Base-by-base conservation (phyloP, 2,888 invertebrate species). In the Desoria tigrina region DNA sequence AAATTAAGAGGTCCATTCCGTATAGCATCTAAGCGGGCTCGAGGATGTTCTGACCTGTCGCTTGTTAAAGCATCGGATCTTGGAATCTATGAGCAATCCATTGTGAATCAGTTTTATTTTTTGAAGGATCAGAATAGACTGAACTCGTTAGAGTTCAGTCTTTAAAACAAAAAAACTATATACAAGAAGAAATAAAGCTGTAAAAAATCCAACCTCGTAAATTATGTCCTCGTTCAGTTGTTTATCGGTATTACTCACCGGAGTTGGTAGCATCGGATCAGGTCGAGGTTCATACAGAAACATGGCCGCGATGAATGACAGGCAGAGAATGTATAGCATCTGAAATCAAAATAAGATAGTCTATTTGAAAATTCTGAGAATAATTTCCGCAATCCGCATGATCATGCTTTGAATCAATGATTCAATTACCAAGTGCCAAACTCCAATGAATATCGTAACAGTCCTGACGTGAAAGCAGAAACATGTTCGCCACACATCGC, bases 391-490 rank as follows among this genome's bases (percentile, higher is more conserved):
- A 24, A 42, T 21, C 56, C 49, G 18, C 11, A 14, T 24, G 49
- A n/a, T n/a, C 9, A 32, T 27, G 18, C n/a, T 32, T 4, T 54
- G 57, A 86, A n/a, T n/a, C n/a, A n/a, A n/a, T n/a, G n/a, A n/a
- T n/a, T n/a, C n/a, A n/a, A n/a, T 86, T 82, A 91, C 90, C 84
- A 91, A 83, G 81, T 92, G 90, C 90, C 90, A 91, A 80, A 90
- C 84, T 77, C 91, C 91, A 70, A 91, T 85, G 70, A 89, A 83
- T 63, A 90, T 87, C 37, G 91, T 90, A 39, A 89, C 90, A 23
- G 90, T 91, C 67, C 90, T 86, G 57, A 92, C 92, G 81, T 92
- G 92, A 65, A 90, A 84, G 77, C 90, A 90, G 78, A 90, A 87
- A 79, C 87, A 89, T 81, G 90, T 90, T 77, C 86, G 84, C 88